Evolutionary conservation across 2,888 invertebrate genomes (phyloP), one percentile per base, ranked within the genome.

Genomic region (Glaucopsyche alexis): DNA sequence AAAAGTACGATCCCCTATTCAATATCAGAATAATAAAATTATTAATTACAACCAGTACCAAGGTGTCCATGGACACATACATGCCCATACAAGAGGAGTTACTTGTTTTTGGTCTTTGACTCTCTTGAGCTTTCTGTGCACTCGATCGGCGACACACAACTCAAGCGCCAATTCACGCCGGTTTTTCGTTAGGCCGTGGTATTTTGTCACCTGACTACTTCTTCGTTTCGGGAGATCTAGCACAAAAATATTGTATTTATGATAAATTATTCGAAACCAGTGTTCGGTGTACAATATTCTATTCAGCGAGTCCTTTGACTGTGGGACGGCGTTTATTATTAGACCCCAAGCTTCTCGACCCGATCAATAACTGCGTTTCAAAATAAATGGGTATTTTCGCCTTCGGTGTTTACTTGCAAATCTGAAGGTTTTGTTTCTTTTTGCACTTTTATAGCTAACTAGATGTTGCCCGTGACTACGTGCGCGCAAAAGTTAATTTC

Each of bases 311-410:
- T 73, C 72, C 73, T 72, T 75, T 75, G 72, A 72, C 72, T 64
- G 67, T 74, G 71, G 72, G 69, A 50, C 69, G 69, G 47, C 64
- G 55, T 71, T 71, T 74, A 72, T 76, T 74, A 72, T 75, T 74
- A 76, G 74, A 73, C 73, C 60, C 70, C 55, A 60, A 50, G 13
- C 49, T 64, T 72, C 66, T n/a, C 47, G 19, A 47, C 64, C 40
- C n/a, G 72, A 72, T 72, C 72, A 72, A 72, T 72, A 67, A 16
- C 72, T 72, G 67, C 50, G 72, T 72, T 72, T 72, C 72, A 66
- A 72, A 72, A 72, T 72, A 72, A 72, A 72, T 45, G 40, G 29
- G 49, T 72, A 72, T 72, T 66, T 72, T 40, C 49, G 66, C 66
- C 50, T n/a, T 40, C 55, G 42, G 19, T 50, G 72, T 66, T 67